Percentiles rank a stretch among this genome's conserved stretches.
Evolutionary conservation across 2,888 invertebrate genomes (phyloP).

Genomic region (Gastracanthus pulcherrimus): DNA sequence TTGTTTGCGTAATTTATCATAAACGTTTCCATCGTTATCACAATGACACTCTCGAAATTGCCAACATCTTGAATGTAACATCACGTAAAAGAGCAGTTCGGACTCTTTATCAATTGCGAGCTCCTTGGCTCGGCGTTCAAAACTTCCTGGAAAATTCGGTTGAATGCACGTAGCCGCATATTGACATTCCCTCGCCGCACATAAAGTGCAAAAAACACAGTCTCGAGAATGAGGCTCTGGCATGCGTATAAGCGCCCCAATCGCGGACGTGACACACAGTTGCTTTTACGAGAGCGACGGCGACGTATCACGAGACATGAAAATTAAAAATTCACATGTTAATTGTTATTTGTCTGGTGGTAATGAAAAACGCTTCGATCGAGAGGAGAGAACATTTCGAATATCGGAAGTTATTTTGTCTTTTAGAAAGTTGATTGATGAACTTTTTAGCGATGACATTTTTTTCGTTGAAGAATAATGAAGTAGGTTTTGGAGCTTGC

Average conservation of each 20-base stretch:
- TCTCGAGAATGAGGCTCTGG: not conserved
- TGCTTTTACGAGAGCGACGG: no score
- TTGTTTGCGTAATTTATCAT: no score
- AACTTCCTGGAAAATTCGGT: not conserved
- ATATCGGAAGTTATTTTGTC: not conserved
- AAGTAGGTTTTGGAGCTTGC: conserved; percentile 2
- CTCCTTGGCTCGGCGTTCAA: no score
- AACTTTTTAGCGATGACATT: conserved; percentile 4
- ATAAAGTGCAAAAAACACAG: not conserved
- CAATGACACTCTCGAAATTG: not conserved
- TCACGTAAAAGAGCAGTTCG: not conserved
- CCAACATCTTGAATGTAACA: no score
- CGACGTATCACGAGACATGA: not conserved
- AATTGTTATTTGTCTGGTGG: not conserved
- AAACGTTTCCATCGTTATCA: not conserved
- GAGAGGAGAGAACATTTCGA: not conserved
- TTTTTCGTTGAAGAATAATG: not conserved
- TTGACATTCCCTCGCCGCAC: not conserved
- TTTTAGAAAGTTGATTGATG: conserved; percentile 38
- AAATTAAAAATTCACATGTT: conserved; percentile 40
- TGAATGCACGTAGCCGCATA: not conserved
- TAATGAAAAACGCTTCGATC: no score
- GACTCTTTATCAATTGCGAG: not conserved
- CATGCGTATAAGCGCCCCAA: not conserved
- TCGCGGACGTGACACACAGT: not conserved